phyloP scores from a whole-genome alignment of 2,797 vertebrate species.

The Bufotes viridis region DNA sequence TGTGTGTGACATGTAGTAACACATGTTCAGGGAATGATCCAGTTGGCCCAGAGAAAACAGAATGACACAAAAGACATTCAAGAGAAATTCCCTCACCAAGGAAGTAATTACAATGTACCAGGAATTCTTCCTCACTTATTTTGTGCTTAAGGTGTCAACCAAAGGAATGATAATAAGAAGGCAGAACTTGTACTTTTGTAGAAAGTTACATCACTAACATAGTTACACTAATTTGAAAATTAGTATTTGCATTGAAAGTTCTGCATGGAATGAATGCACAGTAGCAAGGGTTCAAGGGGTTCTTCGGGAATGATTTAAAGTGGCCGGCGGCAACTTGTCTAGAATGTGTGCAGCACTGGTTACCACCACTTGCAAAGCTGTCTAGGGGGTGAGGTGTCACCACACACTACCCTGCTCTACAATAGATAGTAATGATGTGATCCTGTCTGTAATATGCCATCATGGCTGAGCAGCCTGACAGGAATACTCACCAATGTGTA shows the following conservation, averaged over 20 bases:
- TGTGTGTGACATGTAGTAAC: constrained; percentile 54
- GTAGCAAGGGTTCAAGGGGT: background rate
- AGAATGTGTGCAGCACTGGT: too few species aligned
- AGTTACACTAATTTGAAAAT: constrained; percentile 34
- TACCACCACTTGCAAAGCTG: too few species aligned
- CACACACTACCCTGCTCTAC: too few species aligned
- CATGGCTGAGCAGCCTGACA: too few species aligned
- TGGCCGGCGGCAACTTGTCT: too few species aligned
- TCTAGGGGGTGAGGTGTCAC: too few species aligned
- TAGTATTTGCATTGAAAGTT: constrained; percentile 10
- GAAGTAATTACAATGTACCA: constrained; percentile 56
- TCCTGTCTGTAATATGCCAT: too few species aligned
- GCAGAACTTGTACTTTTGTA: constrained; percentile 34
- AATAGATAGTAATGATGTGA: too few species aligned
- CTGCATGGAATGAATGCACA: background rate
- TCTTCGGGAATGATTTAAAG: too few species aligned
- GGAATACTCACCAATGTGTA: too few species aligned
- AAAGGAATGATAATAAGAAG: constrained; percentile 59
- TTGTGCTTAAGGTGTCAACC: constrained; percentile 56
- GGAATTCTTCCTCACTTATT: constrained; percentile 41
- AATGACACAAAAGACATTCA: constrained; percentile 53
- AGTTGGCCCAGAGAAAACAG: constrained; percentile 48
- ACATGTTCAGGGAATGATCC: constrained; percentile 51
- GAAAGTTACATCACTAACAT: constrained; percentile 31
- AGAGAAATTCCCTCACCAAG: constrained; percentile 49